Evolutionary conservation across 37 sponge, comb jelly and placozoan species (phyloP), one percentile per base, ranked within the genome.

Genomic region (Halisarca cf. caerulea): DNA sequence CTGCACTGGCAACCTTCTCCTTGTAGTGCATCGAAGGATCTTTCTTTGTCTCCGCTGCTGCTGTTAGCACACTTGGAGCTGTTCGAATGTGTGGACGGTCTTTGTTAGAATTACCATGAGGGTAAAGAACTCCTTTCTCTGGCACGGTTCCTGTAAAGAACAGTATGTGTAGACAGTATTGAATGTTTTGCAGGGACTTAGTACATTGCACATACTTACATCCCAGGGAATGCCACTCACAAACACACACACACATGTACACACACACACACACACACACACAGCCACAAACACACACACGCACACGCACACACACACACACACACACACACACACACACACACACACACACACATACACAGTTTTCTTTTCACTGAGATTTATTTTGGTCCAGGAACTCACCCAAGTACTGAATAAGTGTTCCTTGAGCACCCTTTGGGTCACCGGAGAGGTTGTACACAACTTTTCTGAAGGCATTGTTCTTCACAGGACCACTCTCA

Each of bases 351-450:
- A n/a, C n/a, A n/a, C n/a, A n/a, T n/a, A n/a, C n/a, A n/a, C n/a
- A n/a, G n/a, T n/a, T n/a, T n/a, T n/a, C n/a, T n/a, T n/a, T n/a
- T n/a, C n/a, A n/a, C n/a, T n/a, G n/a, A n/a, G n/a, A n/a, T n/a
- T n/a, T n/a, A n/a, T n/a, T n/a, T n/a, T n/a, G n/a, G n/a, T n/a
- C n/a, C n/a, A n/a, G n/a, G 69, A 30, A 68, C 69, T 32, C 4
- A 68, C 69, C 69, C 69, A 68, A 68, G 69, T 68, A 68, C 35
- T 68, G 69, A 68, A 68, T 68, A 34, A 68, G 69, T 28, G 33
- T 68, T 34, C 69, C 69, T 68, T 68, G 35, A 30, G 3, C 33
- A 18, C 69, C 69, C 28, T 68, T 68, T 32, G 69, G 69, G 69
- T 68, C 69, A 68, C 28, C 69, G 15, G 33, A 27, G 32, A 68